Evolutionary conservation across 2,888 invertebrate species (phyloP).

Genomic region (Amphipoea oculea): DNA sequence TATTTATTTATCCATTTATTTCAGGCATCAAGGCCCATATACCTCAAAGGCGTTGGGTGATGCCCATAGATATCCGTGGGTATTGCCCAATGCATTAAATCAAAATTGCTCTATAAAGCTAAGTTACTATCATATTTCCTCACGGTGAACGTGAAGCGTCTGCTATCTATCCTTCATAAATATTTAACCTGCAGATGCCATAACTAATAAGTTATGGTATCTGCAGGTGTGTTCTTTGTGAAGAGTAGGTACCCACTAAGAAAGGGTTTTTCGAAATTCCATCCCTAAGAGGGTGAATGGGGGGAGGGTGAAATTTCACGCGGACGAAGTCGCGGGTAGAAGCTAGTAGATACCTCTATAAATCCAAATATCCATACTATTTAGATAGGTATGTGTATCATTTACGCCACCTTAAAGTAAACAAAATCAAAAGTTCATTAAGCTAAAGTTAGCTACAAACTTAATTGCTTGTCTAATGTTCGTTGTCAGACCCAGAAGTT

Average conservation of each 20-base stretch:
- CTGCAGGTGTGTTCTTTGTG: background rate
- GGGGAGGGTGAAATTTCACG: too few species aligned
- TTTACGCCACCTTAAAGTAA: background rate
- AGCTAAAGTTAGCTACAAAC: slow-evolving; percentile 27
- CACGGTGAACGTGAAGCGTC: background rate
- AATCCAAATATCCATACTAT: too few species aligned
- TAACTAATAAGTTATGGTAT: background rate
- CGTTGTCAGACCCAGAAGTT: slow-evolving; percentile 13
- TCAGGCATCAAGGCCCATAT: too few species aligned
- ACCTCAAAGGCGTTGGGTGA: background rate
- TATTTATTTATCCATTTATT: too few species aligned
- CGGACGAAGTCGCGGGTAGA: too few species aligned
- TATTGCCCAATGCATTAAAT: background rate
- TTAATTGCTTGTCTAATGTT: slow-evolving; percentile 25
- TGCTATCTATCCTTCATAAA: background rate
- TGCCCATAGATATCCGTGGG: background rate
- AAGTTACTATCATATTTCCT: background rate
- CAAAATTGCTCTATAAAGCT: background rate
- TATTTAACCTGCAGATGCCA: background rate
- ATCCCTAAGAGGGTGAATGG: too few species aligned
- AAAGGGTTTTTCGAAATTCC: too few species aligned
- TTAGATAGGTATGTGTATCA: background rate
- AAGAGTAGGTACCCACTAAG: too few species aligned
- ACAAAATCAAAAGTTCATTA: slow-evolving; percentile 27
- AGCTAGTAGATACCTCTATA: too few species aligned